Evolutionary conservation across 2,113 vertebrate species (phyloP).

Genomic region (Lates calcarifer): DNA sequence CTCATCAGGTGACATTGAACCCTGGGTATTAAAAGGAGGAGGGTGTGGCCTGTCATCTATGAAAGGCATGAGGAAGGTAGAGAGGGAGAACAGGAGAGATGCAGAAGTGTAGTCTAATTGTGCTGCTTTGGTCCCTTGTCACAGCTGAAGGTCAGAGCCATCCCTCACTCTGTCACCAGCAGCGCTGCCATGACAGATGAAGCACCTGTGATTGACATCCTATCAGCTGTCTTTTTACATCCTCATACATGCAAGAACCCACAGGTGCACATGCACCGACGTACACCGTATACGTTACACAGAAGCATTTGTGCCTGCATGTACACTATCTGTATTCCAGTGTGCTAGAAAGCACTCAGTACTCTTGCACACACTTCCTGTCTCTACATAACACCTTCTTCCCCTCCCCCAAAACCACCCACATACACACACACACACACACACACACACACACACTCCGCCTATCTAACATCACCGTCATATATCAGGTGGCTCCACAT

Average conservation of each 20-base stretch:
- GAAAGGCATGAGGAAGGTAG: constrained; percentile 10
- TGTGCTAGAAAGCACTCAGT: background rate
- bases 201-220: constrained; percentile 65
- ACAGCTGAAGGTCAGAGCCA: constrained; percentile 68
- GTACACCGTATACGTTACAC: background rate
- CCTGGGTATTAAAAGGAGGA: background rate
- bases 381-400: background rate
- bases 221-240: constrained; percentile 57
- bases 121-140: constrained; percentile 49
- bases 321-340: background rate
- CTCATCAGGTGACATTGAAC: constrained; percentile 31
- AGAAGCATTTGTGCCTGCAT: background rate
- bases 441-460: background rate
- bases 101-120: constrained; percentile 57
- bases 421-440: background rate
- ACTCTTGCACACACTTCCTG: background rate
- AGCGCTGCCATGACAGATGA: constrained; percentile 43
- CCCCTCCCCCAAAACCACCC: background rate
- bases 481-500: constrained; percentile 14
- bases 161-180: constrained; percentile 55
- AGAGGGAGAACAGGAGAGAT: constrained; percentile 4
- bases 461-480: background rate
- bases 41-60: constrained; percentile 11
- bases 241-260: constrained; percentile 16
- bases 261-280: background rate